Base-by-base conservation (phyloP, 2,797 vertebrate genomes). In the Sorex maritimensis region DNA sequence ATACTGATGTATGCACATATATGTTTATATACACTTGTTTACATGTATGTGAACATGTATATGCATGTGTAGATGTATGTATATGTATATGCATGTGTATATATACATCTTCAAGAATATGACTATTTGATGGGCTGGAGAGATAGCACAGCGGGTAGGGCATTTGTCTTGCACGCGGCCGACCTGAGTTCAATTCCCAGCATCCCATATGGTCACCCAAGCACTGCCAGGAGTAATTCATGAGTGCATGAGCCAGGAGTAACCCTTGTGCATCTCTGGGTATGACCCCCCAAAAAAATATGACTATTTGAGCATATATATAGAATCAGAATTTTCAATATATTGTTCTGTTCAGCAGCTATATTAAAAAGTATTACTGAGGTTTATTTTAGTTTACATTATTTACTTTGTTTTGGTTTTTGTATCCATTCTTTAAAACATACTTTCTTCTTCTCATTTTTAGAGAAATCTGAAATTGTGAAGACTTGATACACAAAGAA, bases 341-440 rank as follows among this genome's bases (percentile, higher is more conserved):
- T 81, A 12, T 26, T 69, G 15, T 44, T 44, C 41, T 26, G 23
- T n/a, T 8, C 72, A 68, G 23, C 28, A 88, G 61, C 58, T 86
- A 9, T 11, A 44, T 6, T 21, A 83, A 86, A 87, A 67, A 41
- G 41, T 4, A 21, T 73, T 24, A 73, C 75, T 71, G 44, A 2
- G 28, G 1, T 21, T n/a, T 44, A 38, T 46, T 72, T 86, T 68
- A 58, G 17, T 49, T 90, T 63, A 28, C n/a, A n/a, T 46, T 7
- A 11, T 73, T 90, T 81, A 5, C 11, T 83, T 92, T 81, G 67
- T 52, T 83, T 92, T 72, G 13, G 4, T 75, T 71, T 93, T 85
- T 44, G 49, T 61, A 72, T 74, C 87, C 17, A 52, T 28, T 5
- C 7, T 93, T 90, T 92, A 78, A 88, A 73, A 6, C 13, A 52